Conservation (phyloP, 2,113 vertebrate species). For the Pelusios castaneus region DNA sequence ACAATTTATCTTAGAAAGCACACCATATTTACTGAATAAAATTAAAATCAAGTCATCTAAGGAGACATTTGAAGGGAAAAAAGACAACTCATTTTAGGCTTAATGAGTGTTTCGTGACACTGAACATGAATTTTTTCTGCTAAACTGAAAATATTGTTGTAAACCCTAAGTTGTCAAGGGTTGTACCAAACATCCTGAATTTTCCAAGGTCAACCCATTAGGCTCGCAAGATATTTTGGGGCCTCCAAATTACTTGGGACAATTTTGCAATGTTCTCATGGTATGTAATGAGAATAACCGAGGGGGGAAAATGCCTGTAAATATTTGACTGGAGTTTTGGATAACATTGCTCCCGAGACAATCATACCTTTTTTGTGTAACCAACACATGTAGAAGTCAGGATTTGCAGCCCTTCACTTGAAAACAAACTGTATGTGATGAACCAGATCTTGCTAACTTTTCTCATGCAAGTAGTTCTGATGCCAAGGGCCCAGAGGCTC, state of each 20-base stretch:
- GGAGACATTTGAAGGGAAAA: too few species aligned
- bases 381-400: background rate
- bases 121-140: background rate
- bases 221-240: background rate
- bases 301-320: background rate
- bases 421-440: background rate
- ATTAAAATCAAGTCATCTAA: background rate
- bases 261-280: background rate
- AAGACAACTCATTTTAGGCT: too few species aligned
- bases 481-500: background rate
- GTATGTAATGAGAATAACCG: fast-evolving
- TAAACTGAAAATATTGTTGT: background rate
- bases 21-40: background rate
- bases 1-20: background rate
- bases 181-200: background rate
- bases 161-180: background rate
- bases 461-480: background rate
- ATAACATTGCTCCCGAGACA: background rate
- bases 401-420: background rate
- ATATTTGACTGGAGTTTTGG: too few species aligned
- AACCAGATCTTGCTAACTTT: background rate
- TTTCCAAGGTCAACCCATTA: background rate
- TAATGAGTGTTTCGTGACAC: background rate
- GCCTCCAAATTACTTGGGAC: background rate
- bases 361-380: background rate